Percentiles rank a stretch among this genome's conserved stretches.
Conservation (phyloP, 2,797 vertebrate species). For the Tapirus indicus region DNA sequence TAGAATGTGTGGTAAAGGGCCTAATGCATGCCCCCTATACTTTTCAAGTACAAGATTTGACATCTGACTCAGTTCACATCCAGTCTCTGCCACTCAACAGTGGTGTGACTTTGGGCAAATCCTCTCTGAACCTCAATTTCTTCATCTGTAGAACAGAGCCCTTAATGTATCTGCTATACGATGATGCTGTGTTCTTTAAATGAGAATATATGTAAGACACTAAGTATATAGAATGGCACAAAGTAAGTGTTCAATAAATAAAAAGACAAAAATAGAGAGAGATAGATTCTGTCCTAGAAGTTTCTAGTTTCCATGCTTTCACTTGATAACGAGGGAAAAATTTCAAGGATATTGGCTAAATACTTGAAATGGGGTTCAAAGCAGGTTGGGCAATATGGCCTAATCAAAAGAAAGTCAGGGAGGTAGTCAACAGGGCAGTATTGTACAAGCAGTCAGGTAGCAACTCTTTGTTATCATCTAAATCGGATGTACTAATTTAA, state of each 20-base stretch:
- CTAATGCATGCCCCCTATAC: background rate
- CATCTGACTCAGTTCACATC: background rate
- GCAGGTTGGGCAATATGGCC: background rate
- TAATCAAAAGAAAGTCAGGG: background rate
- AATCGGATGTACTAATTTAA: background rate
- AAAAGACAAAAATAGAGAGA: background rate
- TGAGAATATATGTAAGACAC: background rate
- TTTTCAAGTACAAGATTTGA: background rate
- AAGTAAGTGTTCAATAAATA: background rate
- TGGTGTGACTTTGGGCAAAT: background rate
- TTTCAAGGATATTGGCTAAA: background rate
- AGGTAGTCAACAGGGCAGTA: background rate
- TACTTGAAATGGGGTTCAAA: background rate
- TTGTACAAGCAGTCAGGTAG: background rate
- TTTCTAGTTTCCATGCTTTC: conserved; percentile 15
- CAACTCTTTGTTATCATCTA: background rate
- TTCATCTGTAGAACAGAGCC: background rate
- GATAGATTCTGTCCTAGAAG: background rate
- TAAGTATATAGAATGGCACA: background rate
- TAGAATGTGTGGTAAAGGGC: background rate
- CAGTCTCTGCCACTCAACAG: background rate
- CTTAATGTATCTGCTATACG: background rate
- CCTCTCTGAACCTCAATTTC: background rate
- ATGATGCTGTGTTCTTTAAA: background rate
- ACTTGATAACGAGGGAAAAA: conserved; percentile 13